These are phyloP conservation scores for Agonopterix alstromeriana DNA, from an alignment of 2,888 invertebrate species.

Conservation along the genomic window DNA sequence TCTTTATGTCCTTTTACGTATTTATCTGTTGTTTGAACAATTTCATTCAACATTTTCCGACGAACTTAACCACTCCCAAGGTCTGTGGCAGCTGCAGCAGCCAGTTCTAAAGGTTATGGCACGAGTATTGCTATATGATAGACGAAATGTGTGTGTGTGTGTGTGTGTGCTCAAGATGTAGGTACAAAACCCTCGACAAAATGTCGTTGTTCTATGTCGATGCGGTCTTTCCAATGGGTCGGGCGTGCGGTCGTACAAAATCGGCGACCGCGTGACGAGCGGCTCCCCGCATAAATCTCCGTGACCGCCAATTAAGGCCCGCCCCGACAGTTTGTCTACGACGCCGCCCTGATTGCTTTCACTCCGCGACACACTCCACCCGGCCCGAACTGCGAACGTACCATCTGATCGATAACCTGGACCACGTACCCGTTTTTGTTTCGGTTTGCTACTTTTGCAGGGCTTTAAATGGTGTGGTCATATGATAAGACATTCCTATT, in stretches of 20 bases:
- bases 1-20: too few species aligned
- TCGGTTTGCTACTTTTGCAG: not conserved
- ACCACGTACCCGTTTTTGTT: not conserved
- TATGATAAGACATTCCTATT: too few species aligned
- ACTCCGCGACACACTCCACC: slow-evolving; percentile 33
- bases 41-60: not conserved
- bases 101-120: not conserved
- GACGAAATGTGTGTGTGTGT: not conserved
- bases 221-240: slow-evolving; percentile 22
- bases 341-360: slow-evolving; percentile 76
- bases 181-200: not conserved
- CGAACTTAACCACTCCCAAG: not conserved
- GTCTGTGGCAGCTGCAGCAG: not conserved
- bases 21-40: not conserved
- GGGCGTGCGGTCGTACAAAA: slow-evolving; percentile 36
- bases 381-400: slow-evolving; percentile 13
- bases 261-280: slow-evolving; percentile 57
- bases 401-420: not conserved
- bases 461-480: too few species aligned
- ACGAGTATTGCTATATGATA: not conserved
- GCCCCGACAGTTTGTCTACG: slow-evolving; percentile 75
- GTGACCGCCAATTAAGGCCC: slow-evolving; percentile 74
- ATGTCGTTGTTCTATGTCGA: not conserved
- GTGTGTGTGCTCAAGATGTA: not conserved
- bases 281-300: slow-evolving; percentile 72